A percentile compares a stretch with the other conserved stretches of the same genome.
phyloP scores from a whole-genome alignment of 2,113 vertebrate genomes.

The Asarcornis scutulata region DNA sequence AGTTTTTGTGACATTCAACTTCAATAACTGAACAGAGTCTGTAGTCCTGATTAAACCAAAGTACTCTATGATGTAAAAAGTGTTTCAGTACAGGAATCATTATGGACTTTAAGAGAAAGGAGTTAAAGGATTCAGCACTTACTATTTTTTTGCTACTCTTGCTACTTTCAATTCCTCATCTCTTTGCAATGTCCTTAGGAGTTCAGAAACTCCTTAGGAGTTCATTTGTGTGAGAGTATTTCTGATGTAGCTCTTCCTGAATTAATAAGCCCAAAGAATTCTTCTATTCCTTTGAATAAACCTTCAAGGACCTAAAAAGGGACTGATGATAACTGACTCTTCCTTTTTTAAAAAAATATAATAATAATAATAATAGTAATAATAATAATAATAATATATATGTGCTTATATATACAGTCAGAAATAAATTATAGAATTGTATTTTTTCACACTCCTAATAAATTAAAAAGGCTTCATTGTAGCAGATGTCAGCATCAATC shows the following conservation, averaged over 20 bases:
- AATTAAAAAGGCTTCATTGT: background rate
- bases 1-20: background rate
- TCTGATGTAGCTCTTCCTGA: background rate
- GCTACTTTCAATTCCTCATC: background rate
- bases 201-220: background rate
- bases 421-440: background rate
- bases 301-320: background rate
- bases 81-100: background rate
- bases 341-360: background rate
- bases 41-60: background rate
- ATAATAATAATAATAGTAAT: background rate
- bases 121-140: background rate
- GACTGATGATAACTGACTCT: background rate
- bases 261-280: background rate
- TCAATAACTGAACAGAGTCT: background rate
- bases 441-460: background rate
- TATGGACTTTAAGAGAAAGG: background rate
- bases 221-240: background rate
- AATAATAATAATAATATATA: background rate
- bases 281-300: background rate
- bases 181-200: background rate
- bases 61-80: background rate
- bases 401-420: background rate
- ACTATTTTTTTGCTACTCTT: background rate
- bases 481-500: background rate